Evolutionary conservation across 2,888 invertebrate species (phyloP).

Genomic region (Drosophila lacicola): DNA sequence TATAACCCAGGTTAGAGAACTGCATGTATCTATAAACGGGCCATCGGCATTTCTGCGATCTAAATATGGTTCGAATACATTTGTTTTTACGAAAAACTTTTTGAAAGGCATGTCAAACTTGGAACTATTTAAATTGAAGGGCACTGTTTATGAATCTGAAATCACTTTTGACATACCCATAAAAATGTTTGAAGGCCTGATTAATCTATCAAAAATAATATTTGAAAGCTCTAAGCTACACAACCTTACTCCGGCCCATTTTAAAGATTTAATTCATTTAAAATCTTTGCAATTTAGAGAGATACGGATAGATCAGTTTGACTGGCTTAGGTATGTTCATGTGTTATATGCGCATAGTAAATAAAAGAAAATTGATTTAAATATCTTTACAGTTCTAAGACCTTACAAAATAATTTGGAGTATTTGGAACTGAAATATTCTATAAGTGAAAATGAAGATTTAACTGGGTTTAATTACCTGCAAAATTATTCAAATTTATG

Average conservation of each 20-base stretch:
- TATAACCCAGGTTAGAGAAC: neutral
- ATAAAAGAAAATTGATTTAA: neutral
- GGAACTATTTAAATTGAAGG: neutral
- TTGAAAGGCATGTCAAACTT: neutral
- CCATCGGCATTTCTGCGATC: neutral
- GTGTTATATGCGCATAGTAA: too few species aligned
- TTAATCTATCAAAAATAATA: neutral
- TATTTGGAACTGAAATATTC: neutral
- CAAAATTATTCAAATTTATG: neutral
- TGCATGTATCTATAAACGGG: neutral
- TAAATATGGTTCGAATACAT: neutral
- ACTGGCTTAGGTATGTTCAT: neutral
- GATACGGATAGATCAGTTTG: too few species aligned
- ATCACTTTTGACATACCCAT: neutral
- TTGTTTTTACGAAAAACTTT: neutral
- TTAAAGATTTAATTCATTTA: neutral
- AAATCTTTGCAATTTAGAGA: fast-evolving
- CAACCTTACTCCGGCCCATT: neutral
- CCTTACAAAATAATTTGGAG: neutral
- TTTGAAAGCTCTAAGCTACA: neutral
- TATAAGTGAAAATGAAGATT: neutral
- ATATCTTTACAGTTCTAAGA: neutral
- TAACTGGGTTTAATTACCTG: neutral
- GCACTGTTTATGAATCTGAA: fast-evolving
- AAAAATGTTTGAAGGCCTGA: neutral